Base-by-base conservation (phyloP, 2,888 invertebrate species). In the Dyspetes luteomarginatus region DNA sequence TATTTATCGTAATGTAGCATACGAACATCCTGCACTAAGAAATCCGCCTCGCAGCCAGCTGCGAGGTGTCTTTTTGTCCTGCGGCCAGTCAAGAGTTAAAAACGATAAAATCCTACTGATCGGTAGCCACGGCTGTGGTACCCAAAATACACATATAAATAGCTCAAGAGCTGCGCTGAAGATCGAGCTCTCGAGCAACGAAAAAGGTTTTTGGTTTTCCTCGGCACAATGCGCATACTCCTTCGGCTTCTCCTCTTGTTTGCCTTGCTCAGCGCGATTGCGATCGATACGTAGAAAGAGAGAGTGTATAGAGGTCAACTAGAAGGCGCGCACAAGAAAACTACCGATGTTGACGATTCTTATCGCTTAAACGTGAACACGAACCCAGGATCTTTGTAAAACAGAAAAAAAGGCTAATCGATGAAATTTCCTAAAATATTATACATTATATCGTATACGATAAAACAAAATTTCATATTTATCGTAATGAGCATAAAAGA, bases 71-170 rank as follows among this genome's bases (percentile, higher is more conserved):
- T n/a, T n/a, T n/a, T n/a, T n/a, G 81, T 77, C 77, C 81, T 77
- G 81, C 81, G 77, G 81, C 67, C 77, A 56, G 77, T 56, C 77
- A 77, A 81, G 77, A 73, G 77, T 77, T 77, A 73, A 77, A 81
- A 69, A 56, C 77, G 81, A 81, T 81, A 81, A 81, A 73, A n/a
- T n/a, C n/a, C n/a, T n/a, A n/a, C 68, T 50, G 64, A 56, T 73
- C 68, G 55, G 73, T 76, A 77, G 76, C 73, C 55, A 45, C 55
- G 62, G 73, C 64, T 71, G 48, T 56, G 28, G 24, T 67, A 65
- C 65, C 30, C 24, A 56, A n/a, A 74, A 56, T 36, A 74, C 74
- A 30, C 24, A 28, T 3, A 69, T 28, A 56, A 5, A 45, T 15
- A n/a, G 30, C 30, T 30, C 2, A 12, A 36, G 36, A 36, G 12